These are phyloP conservation scores for Resseliella maxima DNA, from an alignment of 2,888 invertebrate genomes.

Conservation along the genomic window DNA sequence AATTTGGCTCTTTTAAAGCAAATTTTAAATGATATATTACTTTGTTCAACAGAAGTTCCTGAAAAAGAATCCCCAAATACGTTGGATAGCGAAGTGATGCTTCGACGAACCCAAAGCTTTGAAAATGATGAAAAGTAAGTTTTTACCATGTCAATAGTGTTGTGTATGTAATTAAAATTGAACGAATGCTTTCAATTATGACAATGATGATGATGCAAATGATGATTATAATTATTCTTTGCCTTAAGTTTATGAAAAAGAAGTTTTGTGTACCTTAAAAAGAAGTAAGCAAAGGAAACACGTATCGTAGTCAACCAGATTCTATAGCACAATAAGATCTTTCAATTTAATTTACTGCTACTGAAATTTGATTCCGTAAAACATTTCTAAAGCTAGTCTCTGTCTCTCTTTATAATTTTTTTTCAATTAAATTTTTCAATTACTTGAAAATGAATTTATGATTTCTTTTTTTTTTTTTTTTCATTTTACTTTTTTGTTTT, in stretches of 20 bases:
- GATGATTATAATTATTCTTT: not conserved
- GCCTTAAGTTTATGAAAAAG: no score
- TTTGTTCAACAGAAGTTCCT: constrained; percentile 68
- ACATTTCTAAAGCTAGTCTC: not conserved
- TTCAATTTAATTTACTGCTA: not conserved
- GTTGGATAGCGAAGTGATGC: constrained; percentile 74
- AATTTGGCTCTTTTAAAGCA: constrained; percentile 61
- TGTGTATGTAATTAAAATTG: constrained; percentile 56
- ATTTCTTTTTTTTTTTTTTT: not conserved
- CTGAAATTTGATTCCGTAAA: constrained; percentile 25
- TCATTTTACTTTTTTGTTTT: no score
- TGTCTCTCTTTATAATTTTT: not conserved
- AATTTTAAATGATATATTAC: constrained; percentile 61
- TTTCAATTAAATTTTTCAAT: not conserved
- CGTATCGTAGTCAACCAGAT: not conserved
- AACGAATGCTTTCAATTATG: not conserved
- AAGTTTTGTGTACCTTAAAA: no score
- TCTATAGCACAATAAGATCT: constrained; percentile 20
- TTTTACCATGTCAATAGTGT: constrained; percentile 16
- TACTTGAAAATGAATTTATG: not conserved
- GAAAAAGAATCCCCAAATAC: constrained; percentile 68
- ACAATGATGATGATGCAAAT: not conserved
- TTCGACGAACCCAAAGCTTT: constrained; percentile 87
- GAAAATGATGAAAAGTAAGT: constrained; percentile 91
- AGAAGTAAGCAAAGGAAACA: no score